A percentile compares a stretch with the other conserved stretches of the same genome.
These are phyloP conservation scores for Remorina albescens DNA, from an alignment of 2,797 vertebrate genomes.

Conservation along the genomic window DNA sequence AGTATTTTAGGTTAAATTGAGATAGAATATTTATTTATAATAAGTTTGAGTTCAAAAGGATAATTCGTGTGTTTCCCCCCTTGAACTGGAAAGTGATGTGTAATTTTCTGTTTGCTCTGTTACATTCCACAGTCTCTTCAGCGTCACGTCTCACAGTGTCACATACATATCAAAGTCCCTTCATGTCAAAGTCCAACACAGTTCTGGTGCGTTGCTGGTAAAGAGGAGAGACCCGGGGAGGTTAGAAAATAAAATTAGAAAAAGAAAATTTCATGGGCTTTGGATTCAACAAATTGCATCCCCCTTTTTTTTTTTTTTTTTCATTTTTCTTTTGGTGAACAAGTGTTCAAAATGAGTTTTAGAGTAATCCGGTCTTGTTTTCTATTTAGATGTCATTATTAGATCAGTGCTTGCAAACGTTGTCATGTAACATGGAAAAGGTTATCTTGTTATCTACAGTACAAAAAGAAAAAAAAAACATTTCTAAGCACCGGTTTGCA, in stretches of 20 bases:
- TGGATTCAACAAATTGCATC: conserved; percentile 56
- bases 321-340: conserved; percentile 44
- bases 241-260: conserved; percentile 11
- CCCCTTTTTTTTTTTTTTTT: conserved; percentile 28
- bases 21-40: conserved; percentile 81
- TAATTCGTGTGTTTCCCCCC: conserved; percentile 66
- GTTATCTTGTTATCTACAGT: conserved; percentile 68
- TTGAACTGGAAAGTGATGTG: conserved; percentile 34
- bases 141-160: conserved; percentile 39
- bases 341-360: conserved; percentile 65
- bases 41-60: conserved; percentile 60
- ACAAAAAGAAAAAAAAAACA: conserved; percentile 48
- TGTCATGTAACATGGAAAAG: conserved; percentile 76
- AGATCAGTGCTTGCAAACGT: conserved; percentile 80
- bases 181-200: conserved; percentile 42
- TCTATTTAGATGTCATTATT: conserved; percentile 77
- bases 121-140: conserved; percentile 49
- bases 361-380: conserved; percentile 76
- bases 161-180: conserved; percentile 55
- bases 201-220: conserved; percentile 56
- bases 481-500: conserved; percentile 67
- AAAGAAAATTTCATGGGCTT: conserved; percentile 31
- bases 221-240: conserved; percentile 43
- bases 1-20: conserved; percentile 78
- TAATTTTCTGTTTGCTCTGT: conserved; percentile 43